These are phyloP conservation scores for Phycodurus eques DNA, from an alignment of 2,113 vertebrate species.

Conservation along the genomic window DNA sequence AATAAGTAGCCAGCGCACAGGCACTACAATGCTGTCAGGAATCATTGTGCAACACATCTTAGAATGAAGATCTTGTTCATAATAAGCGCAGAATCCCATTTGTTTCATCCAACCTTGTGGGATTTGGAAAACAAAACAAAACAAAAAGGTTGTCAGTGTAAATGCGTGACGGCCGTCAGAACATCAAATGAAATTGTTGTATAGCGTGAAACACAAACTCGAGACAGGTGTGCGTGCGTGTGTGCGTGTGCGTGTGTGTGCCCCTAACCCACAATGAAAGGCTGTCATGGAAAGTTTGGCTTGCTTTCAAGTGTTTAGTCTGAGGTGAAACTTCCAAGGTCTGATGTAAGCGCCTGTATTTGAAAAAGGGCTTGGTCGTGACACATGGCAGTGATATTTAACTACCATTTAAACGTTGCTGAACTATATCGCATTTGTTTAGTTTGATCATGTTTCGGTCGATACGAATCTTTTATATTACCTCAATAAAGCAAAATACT, in stretches of 20 bases:
- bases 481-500: slow-evolving; percentile 44
- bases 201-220: slow-evolving; percentile 28
- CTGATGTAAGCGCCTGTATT: neutral
- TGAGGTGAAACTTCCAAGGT: neutral
- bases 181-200: slow-evolving; percentile 51
- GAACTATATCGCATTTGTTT: neutral
- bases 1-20: slow-evolving; percentile 20
- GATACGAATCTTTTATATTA: neutral
- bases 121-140: neutral
- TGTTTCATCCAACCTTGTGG: neutral
- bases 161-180: slow-evolving; percentile 29
- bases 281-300: neutral
- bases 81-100: neutral
- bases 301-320: neutral
- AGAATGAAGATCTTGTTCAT: no score
- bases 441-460: neutral
- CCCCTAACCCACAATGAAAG: neutral
- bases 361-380: neutral
- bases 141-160: slow-evolving; percentile 2
- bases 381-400: neutral
- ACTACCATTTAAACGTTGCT: neutral
- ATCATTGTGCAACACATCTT: slow-evolving; percentile 14
- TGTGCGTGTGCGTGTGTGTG: slow-evolving; percentile 16
- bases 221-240: slow-evolving; percentile 53
- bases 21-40: slow-evolving; percentile 15